A percentile compares a stretch with the other conserved stretches of the same genome.
Evolutionary conservation across 2,888 invertebrate species (phyloP).

Genomic region (Agrypnus murinus): DNA sequence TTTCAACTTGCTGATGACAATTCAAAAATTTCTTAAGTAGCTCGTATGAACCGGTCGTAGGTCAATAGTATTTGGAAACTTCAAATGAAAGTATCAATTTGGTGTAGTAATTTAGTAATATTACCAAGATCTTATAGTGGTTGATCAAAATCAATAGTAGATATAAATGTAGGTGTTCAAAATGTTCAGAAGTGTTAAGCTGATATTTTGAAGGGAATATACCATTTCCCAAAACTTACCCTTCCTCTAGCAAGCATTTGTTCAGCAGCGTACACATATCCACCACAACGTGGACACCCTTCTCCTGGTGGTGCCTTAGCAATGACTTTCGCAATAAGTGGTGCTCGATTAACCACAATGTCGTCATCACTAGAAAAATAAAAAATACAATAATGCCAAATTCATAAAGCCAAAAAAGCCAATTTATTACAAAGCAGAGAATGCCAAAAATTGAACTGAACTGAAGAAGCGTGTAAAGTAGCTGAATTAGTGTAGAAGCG

Average conservation of each 20-base stretch:
- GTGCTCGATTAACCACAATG: conserved; percentile 57
- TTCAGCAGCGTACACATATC: conserved; percentile 92
- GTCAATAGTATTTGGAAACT: too few species aligned
- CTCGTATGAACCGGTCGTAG: too few species aligned
- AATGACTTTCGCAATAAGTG: conserved; percentile 76
- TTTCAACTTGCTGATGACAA: too few species aligned
- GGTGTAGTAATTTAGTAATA: too few species aligned
- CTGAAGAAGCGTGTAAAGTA: not conserved
- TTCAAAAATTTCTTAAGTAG: too few species aligned
- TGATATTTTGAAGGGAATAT: too few species aligned
- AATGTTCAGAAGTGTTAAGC: too few species aligned
- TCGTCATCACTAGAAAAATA: conserved; percentile 41
- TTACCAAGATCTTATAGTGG: too few species aligned
- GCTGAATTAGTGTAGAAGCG: conserved; percentile 59
- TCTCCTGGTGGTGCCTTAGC: conserved; percentile 89
- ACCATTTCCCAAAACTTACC: conserved; percentile 75
- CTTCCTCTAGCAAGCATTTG: conserved; percentile 93
- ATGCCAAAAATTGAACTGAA: not conserved
- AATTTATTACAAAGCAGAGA: not conserved
- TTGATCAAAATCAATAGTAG: too few species aligned
- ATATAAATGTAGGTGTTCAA: too few species aligned
- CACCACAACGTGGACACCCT: conserved; percentile 92
- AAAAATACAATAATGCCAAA: conserved; percentile 27
- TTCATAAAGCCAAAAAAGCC: conserved; percentile 1
- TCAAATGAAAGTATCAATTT: too few species aligned